Evolutionary conservation across 2,113 vertebrate species (phyloP).

Genomic region (Alaudala cheleensis): DNA sequence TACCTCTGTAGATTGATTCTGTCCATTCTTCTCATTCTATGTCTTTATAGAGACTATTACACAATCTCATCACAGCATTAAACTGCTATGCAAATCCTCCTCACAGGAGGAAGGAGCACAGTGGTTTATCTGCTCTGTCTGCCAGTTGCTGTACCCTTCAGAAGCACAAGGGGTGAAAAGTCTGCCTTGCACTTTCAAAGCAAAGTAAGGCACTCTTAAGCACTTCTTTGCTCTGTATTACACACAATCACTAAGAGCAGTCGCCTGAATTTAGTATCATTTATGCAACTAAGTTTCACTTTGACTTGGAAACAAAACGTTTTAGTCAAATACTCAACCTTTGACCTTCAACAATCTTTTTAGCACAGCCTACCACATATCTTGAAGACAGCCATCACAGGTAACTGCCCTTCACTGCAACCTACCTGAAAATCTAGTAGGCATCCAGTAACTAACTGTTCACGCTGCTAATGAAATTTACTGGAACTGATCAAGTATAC

Average conservation of each 20-base stretch:
- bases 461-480: background rate
- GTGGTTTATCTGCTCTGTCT: background rate
- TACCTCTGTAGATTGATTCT: background rate
- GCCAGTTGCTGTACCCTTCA: background rate
- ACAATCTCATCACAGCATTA: background rate
- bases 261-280: background rate
- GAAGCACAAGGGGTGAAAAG: background rate
- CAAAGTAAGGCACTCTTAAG: background rate
- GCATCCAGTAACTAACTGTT: background rate
- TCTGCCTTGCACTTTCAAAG: background rate
- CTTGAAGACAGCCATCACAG: background rate
- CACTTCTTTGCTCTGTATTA: background rate
- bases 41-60: background rate
- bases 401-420: background rate
- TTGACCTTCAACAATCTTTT: background rate
- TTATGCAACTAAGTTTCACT: background rate
- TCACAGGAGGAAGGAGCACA: background rate
- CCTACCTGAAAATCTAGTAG: background rate
- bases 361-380: background rate
- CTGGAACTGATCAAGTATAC: background rate
- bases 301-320: background rate
- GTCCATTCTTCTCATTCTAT: background rate
- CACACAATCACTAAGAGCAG: background rate
- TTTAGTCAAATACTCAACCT: background rate
- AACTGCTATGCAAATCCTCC: background rate